Percentiles rank a stretch among this genome's conserved stretches.
Conservation (phyloP, 2,113 vertebrate genomes). For the Chaenogobius annularis region DNA sequence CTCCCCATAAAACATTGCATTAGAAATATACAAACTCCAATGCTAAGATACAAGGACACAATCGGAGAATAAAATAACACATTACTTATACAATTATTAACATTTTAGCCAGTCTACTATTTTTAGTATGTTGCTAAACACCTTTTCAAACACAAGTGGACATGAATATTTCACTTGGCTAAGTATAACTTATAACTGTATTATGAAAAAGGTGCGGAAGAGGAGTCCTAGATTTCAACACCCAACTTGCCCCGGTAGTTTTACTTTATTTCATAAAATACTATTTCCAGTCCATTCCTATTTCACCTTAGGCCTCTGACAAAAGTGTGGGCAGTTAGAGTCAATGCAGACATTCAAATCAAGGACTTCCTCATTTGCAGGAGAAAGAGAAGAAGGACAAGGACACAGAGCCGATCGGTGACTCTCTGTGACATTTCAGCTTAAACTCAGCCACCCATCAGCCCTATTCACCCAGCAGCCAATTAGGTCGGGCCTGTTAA, state of each 20-base stretch:
- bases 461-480: constrained; percentile 65
- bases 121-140: too few species aligned
- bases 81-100: too few species aligned
- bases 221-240: neutral
- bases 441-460: constrained; percentile 54
- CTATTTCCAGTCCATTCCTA: neutral
- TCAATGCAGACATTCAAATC: constrained; percentile 59
- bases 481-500: constrained; percentile 74
- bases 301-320: constrained; percentile 28
- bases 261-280: neutral
- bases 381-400: constrained; percentile 50
- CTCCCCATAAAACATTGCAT: too few species aligned
- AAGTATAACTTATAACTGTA: too few species aligned
- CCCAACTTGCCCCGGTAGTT: neutral
- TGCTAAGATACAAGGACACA: too few species aligned
- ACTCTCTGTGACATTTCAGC: constrained; percentile 59
- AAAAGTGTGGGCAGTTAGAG: constrained; percentile 43
- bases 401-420: constrained; percentile 44
- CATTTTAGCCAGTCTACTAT: too few species aligned
- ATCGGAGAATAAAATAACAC: too few species aligned
- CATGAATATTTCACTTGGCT: too few species aligned
- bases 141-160: neutral
- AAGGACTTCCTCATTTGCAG: constrained; percentile 65
- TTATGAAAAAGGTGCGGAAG: neutral
- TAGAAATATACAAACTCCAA: too few species aligned